Conservation (phyloP, 2,888 invertebrate species). For the Parascotia fuliginaria region DNA sequence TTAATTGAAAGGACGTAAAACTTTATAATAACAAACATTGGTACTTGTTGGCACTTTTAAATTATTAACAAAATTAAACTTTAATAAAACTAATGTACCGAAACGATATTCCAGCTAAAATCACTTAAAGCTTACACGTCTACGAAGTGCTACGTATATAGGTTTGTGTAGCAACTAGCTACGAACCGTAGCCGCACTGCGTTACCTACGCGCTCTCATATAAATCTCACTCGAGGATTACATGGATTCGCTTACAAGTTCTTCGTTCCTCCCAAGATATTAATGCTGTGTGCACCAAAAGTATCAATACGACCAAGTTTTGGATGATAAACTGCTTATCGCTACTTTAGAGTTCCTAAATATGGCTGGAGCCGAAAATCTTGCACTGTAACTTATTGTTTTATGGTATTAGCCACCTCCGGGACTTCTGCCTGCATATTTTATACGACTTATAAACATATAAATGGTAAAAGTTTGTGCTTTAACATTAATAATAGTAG, state of each 20-base stretch:
- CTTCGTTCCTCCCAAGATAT: constrained; percentile 67
- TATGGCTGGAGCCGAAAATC: constrained; percentile 23
- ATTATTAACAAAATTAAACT: constrained; percentile 5
- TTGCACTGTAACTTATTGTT: constrained; percentile 15
- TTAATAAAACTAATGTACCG: constrained; percentile 6
- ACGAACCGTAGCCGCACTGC: constrained; percentile 67
- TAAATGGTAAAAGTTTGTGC: constrained; percentile 1
- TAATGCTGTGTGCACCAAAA: constrained; percentile 66
- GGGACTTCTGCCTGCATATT: constrained; percentile 1
- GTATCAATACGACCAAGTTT: constrained; percentile 58
- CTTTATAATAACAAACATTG: not conserved
- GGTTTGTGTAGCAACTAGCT: constrained; percentile 52
- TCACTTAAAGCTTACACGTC: constrained; percentile 59
- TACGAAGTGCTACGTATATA: constrained; percentile 54
- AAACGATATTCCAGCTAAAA: constrained; percentile 53
- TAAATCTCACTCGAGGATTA: constrained; percentile 76
- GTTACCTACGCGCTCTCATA: constrained; percentile 70
- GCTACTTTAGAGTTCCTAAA: constrained; percentile 43
- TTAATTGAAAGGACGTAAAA: not conserved
- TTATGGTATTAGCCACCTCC: constrained; percentile 6
- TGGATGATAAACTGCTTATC: constrained; percentile 54
- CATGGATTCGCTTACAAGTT: constrained; percentile 71
- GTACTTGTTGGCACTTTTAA: not conserved
- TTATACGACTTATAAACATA: constrained; percentile 1
- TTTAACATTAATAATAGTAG: not conserved